Evolutionary conservation across 2,797 vertebrate genomes (phyloP), one percentile per base, ranked within the genome.

Genomic region (Psittacula derbiana): DNA sequence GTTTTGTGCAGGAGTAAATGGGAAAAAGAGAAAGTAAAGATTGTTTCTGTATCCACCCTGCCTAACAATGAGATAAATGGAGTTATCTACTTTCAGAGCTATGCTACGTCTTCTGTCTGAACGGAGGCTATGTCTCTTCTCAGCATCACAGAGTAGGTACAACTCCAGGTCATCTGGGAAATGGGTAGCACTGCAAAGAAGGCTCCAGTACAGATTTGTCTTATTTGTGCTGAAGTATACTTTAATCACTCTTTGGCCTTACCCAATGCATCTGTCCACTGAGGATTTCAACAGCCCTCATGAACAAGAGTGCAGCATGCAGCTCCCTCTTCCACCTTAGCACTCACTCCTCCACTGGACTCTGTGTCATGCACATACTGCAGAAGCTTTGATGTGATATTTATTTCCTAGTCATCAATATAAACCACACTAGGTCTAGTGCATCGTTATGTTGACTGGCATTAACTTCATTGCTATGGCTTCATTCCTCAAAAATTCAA

Each of bases 261-360:
- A n/a, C 10, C 10, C 19, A 33, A 13, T 50, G 18, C 19, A 65
- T 30, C 50, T 38, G 11, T n/a, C 14, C 25, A 53, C 47, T 0
- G 0, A 76, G 44, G 23, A 36, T 69, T 90, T 85, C 74, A 84
- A 13, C 5, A 69, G 14, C 10, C 15, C 74, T 70, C 62, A 41
- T 0, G 1, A 71, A 11, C 19, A 65, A 28, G 17, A 31, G 19
- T 6, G 14, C 7, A 31, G 12, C 1, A 6, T 47, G 11, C 27
- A 46, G 16, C 20, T 38, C n/a, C 11, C 27, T 47, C 20, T 8
- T 46, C 17, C 24, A 28, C 7, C 11, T 23, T 24, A 55, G 25
- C 3, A 0, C 15, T 46, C 18, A 16, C 30, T 67, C 12, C 17
- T 74, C 50, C 33, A 17, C 23, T 18, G 38, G 31, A 47, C 15